Conservation (phyloP, 2,888 invertebrate species). For the Agrotis puta region DNA sequence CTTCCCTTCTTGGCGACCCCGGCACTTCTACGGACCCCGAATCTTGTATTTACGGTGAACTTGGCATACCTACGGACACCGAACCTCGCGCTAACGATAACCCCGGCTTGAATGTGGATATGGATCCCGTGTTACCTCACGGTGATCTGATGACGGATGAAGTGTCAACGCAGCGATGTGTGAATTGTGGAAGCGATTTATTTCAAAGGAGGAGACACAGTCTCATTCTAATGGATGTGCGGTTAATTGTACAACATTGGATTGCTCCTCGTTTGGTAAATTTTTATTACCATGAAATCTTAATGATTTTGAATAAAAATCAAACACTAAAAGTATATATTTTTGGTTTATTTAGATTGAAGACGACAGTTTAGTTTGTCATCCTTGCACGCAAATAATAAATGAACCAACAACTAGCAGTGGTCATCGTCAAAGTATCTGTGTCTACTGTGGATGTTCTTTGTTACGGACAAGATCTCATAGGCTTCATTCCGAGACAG, state of each 20-base stretch:
- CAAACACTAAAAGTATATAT: background rate
- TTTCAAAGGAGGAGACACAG: conserved; percentile 5
- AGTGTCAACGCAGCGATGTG: conserved; percentile 1
- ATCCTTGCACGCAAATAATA: conserved; percentile 14
- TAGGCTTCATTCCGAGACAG: conserved; percentile 9
- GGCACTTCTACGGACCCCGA: conserved; percentile 4
- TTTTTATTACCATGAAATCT: conserved; percentile 5
- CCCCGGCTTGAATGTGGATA: conserved; percentile 12
- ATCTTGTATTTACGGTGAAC: conserved; percentile 4
- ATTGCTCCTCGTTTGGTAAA: conserved; percentile 12
- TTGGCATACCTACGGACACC: conserved; percentile 10
- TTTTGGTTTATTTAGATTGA: conserved; percentile 7
- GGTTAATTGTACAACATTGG: conserved; percentile 10
- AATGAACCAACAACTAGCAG: conserved; percentile 17
- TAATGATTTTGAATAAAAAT: background rate
- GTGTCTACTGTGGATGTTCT: conserved; percentile 14
- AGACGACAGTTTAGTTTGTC: conserved; percentile 7
- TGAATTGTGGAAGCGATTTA: conserved; percentile 12
- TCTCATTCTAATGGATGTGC: background rate
- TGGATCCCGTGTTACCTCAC: conserved; percentile 1
- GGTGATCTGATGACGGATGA: background rate
- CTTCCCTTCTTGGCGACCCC: conserved; percentile 12
- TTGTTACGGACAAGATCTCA: conserved; percentile 12
- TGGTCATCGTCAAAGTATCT: conserved; percentile 10
- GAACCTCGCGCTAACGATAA: conserved; percentile 5